Evolutionary conservation across 2,113 vertebrate genomes (phyloP).

Genomic region (Helogale parvula): DNA sequence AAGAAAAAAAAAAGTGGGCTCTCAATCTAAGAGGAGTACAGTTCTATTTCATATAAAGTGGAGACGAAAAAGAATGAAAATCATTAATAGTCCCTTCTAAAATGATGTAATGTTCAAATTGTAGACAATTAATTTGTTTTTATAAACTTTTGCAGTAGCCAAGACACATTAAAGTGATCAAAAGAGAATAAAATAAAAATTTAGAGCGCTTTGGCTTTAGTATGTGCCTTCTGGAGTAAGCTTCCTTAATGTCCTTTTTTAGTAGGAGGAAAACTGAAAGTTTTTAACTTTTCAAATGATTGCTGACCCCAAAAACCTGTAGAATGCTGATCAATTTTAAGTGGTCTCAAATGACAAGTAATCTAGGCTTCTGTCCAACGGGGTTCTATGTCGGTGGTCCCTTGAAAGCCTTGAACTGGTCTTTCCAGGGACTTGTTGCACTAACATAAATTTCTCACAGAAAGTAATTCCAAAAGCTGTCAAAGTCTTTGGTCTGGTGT

Average conservation of each 20-base stretch:
- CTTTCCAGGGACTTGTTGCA: not conserved
- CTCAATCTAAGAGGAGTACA: not conserved
- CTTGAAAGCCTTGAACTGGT: not conserved
- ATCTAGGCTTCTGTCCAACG: not conserved
- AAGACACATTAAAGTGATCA: not conserved
- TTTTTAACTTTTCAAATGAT: not conserved
- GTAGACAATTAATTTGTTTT: not conserved
- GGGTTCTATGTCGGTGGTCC: not conserved
- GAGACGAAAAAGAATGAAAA: slow-evolving; percentile 1
- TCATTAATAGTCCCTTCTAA: not conserved
- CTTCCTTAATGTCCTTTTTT: not conserved
- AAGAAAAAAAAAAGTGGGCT: too few species aligned
- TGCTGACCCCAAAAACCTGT: not conserved
- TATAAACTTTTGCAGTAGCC: not conserved
- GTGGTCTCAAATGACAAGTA: not conserved
- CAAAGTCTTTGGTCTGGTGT: not conserved
- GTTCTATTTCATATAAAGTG: not conserved
- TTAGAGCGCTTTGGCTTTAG: not conserved
- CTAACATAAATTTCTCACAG: not conserved
- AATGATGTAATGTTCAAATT: not conserved
- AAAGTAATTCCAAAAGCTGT: slow-evolving; percentile 37
- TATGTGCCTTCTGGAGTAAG: not conserved
- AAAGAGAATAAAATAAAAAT: not conserved
- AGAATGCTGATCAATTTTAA: not conserved
- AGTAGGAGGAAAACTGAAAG: not conserved